These are phyloP conservation scores for Drosophila incognita DNA, from an alignment of 2,888 invertebrate genomes.

Conservation along the genomic window DNA sequence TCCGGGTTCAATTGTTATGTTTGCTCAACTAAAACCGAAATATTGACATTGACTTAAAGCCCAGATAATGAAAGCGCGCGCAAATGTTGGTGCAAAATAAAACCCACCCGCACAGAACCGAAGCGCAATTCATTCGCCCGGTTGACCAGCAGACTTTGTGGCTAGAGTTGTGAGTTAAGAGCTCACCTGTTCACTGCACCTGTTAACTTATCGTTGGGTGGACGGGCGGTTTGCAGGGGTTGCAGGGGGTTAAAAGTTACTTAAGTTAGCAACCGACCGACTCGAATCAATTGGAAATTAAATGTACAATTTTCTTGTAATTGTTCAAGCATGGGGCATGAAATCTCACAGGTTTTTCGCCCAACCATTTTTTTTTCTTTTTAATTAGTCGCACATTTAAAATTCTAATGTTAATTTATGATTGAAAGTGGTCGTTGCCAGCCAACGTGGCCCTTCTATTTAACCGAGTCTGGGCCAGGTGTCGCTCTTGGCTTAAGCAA, in stretches of 20 bases:
- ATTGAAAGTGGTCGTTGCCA: conserved; percentile 68
- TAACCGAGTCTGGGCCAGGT: conserved; percentile 66
- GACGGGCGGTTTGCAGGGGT: not conserved
- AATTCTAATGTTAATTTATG: conserved; percentile 81
- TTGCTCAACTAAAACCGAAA: conserved; percentile 72
- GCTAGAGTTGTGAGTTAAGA: not conserved
- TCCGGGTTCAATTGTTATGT: conserved; percentile 33
- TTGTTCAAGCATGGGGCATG: conserved; percentile 66
- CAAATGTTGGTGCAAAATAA: conserved; percentile 11
- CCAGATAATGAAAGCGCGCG: conserved; percentile 15
- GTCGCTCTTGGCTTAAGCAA: conserved; percentile 47
- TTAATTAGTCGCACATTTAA: conserved; percentile 75
- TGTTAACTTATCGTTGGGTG: not conserved
- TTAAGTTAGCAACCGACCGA: conserved; percentile 46
- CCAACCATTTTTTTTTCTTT: conserved; percentile 22
- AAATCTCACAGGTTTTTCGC: conserved; percentile 73
- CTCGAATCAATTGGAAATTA: conserved; percentile 48
- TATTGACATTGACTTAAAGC: conserved; percentile 55
- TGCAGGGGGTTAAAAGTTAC: conserved; percentile 11
- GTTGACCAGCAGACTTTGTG: conserved; percentile 25
- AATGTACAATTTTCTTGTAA: conserved; percentile 74
- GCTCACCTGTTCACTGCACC: conserved; percentile 44
- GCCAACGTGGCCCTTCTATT: conserved; percentile 65
- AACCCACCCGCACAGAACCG: conserved; percentile 34
- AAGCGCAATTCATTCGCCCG: conserved; percentile 53